phyloP scores from a whole-genome alignment of 1,140 invertebrate genomes.

The Bombus terrestris region DNA sequence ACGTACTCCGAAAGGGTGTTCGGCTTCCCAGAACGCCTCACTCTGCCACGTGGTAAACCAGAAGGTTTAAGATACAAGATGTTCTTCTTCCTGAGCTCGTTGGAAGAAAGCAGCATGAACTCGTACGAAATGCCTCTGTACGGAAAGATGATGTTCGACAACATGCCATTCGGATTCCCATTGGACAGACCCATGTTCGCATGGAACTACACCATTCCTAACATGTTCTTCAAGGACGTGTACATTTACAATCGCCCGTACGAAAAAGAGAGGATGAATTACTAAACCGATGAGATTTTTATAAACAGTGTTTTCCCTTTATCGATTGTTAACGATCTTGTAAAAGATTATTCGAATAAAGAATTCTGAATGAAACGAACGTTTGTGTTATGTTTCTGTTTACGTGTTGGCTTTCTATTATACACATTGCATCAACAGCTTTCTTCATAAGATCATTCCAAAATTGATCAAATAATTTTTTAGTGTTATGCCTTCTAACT shows the following conservation, averaged over 20 bases:
- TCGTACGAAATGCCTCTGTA: conserved; percentile 70
- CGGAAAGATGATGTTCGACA: conserved; percentile 80
- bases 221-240: conserved; percentile 79
- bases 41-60: conserved; percentile 78
- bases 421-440: too few relatives aligned
- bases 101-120: conserved; percentile 69
- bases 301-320: neutral
- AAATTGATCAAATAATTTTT: too few relatives aligned
- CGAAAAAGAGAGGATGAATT: conserved; percentile 23
- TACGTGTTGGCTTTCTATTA: too few relatives aligned
- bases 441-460: too few relatives aligned
- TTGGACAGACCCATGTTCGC: conserved; percentile 84
- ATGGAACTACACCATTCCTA: conserved; percentile 77
- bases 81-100: conserved; percentile 79
- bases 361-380: conserved; percentile 2
- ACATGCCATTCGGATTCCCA: conserved; percentile 86
- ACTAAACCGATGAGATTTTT: neutral
- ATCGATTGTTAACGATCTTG: neutral
- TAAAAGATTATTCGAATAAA: conserved; percentile 51
- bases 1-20: conserved; percentile 75
- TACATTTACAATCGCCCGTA: conserved; percentile 72
- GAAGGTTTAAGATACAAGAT: conserved; percentile 81
- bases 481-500: too few relatives aligned
- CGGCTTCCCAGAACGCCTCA: conserved; percentile 78
- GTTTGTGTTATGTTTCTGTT: neutral